Conservation (phyloP, 2,888 invertebrate species). For the Pseudoips prasinana region DNA sequence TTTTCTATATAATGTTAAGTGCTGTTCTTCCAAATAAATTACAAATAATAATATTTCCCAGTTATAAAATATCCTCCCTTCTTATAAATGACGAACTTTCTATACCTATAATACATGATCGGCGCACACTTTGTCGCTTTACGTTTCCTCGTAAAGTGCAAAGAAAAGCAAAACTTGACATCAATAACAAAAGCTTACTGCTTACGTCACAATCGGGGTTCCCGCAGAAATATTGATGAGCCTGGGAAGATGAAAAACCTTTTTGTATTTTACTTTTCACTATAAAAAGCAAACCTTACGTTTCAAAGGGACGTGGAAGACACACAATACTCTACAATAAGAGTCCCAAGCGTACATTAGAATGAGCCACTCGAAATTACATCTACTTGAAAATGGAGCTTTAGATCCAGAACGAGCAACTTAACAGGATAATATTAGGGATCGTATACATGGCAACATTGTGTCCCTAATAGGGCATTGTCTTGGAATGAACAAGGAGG, state of each 20-base stretch:
- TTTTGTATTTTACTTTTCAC: constrained; percentile 24
- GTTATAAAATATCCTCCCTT: too few species aligned
- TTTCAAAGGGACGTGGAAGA: too few species aligned
- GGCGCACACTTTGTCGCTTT: constrained; percentile 13
- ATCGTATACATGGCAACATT: constrained; percentile 46
- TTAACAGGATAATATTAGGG: constrained; percentile 36
- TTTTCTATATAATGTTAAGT: too few species aligned
- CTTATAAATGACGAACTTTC: too few species aligned
- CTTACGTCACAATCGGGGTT: constrained; percentile 16
- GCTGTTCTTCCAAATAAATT: too few species aligned
- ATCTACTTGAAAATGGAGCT: constrained; percentile 32
- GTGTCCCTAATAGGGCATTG: constrained; percentile 64
- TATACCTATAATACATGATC: constrained; percentile 8
- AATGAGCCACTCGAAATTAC: constrained; percentile 45
- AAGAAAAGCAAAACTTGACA: constrained; percentile 20
- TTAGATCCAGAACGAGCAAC: constrained; percentile 37
- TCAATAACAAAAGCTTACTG: constrained; percentile 25
- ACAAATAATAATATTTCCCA: too few species aligned
- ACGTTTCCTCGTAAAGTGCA: constrained; percentile 13
- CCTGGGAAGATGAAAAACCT: constrained; percentile 21
- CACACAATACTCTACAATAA: constrained; percentile 46
- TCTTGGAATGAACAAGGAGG: constrained; percentile 52
- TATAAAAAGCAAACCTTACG: constrained; percentile 19
- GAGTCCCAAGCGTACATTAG: constrained; percentile 44
- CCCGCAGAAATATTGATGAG: constrained; percentile 26